Base-by-base conservation (phyloP, 2,888 invertebrate species). In the Caenorhabditis uteleia region DNA sequence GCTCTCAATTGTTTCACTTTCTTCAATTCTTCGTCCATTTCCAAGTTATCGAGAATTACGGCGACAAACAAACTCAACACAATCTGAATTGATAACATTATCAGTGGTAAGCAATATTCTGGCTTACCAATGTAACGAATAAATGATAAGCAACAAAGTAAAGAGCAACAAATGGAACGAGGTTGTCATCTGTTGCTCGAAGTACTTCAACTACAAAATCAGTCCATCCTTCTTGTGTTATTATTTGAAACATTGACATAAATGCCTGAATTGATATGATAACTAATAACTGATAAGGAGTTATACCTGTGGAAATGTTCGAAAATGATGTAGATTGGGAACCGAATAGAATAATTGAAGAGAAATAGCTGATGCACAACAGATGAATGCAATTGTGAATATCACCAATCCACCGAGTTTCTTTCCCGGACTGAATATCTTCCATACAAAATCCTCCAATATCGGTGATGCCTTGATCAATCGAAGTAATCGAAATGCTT, bases 161-260 rank as follows among this genome's bases (percentile, higher is more conserved):
- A 58, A 97, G 89, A 0, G 98, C 98, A n/a, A 97, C 95, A 46
- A 82, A 79, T 2, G 78, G 77, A 2, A 75, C 75, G 38, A 74
- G 20, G 20, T 58, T 65, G 38, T 76, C 76, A 38, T 71, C 70
- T 10, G 76, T 70, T 7, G 72, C 72, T 40, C 85, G 82, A 93
- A 97, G 95, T 10, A 74, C 97, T 84, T 95, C 94, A 82, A 97
- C 95, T 93, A 98, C 99, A 18, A 98, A 94, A 85, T 98, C 98
- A 1, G 97, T 95, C 98, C 98, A 99, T 7, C 97, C 98, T 87
- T 99, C 98, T 88, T 99, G 98, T 0, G 98, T 98, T 57, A 99
- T 88, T 83, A 99, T 98, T 91, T 99, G 98, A 85, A 99, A 99
- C 98, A 99, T 99, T 82, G 95, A 95, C 95, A 98, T 97, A 84